Conservation (phyloP, 2,797 vertebrate genomes). For the Pteropus rufus region DNA sequence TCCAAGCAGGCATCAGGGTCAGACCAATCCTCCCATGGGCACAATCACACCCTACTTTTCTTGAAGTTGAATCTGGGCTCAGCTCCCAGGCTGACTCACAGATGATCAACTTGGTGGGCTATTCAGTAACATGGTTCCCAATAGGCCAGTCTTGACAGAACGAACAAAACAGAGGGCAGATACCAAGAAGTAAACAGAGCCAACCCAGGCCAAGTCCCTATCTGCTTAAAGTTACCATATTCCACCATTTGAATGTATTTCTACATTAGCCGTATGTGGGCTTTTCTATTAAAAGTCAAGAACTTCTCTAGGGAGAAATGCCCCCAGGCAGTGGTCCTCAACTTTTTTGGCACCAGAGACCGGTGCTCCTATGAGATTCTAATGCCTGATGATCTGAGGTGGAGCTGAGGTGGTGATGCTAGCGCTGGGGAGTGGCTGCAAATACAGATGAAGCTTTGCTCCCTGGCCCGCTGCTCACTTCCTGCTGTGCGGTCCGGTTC, state of each 20-base stretch:
- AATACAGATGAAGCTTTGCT: too few species aligned
- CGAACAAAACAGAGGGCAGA: background rate
- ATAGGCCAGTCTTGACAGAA: background rate
- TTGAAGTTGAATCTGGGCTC: background rate
- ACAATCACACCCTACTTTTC: background rate
- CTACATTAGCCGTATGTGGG: conserved; percentile 33
- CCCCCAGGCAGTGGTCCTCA: background rate
- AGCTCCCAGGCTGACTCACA: background rate
- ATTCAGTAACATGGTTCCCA: background rate
- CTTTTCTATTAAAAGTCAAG: conserved; percentile 45
- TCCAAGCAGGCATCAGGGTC: background rate
- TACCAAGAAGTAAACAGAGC: background rate
- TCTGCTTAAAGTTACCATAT: conserved; percentile 40
- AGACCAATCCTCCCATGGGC: background rate
- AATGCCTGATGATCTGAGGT: too few species aligned
- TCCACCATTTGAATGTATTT: conserved; percentile 36
- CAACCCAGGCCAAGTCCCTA: background rate
- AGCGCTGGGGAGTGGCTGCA: too few species aligned
- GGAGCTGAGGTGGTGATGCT: too few species aligned
- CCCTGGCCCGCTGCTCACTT: too few species aligned
- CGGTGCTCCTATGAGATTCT: too few species aligned
- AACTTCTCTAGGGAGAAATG: conserved; percentile 35
- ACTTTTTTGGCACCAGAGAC: too few species aligned
- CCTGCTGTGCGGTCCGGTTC: too few species aligned
- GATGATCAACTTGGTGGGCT: background rate